Evolutionary conservation across 2,113 vertebrate genomes (phyloP).

Genomic region (Dipodomys stephensi): DNA sequence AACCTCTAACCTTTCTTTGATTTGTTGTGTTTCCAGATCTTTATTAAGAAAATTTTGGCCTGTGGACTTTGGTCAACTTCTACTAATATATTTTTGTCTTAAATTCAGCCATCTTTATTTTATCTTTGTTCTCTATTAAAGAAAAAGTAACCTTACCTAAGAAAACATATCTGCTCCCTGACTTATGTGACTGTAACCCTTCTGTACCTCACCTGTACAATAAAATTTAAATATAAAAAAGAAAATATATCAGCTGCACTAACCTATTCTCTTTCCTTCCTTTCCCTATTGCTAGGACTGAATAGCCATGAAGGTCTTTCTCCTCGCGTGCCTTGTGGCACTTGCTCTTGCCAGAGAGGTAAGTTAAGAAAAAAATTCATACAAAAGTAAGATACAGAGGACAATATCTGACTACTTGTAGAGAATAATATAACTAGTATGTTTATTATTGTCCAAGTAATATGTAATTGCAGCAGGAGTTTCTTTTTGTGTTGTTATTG

Average conservation of each 20-base stretch:
- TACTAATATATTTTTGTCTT: neutral
- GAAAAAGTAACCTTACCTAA: neutral
- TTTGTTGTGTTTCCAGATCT: too few species aligned
- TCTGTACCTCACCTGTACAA: too few species aligned
- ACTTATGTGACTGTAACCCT: too few species aligned
- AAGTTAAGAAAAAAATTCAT: neutral
- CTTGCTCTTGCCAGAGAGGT: constrained; percentile 73
- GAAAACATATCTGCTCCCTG: neutral
- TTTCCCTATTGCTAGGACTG: constrained; percentile 29
- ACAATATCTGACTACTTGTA: neutral
- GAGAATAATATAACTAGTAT: neutral
- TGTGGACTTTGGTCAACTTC: neutral
- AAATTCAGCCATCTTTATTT: neutral
- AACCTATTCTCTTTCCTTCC: neutral
- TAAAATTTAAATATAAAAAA: neutral
- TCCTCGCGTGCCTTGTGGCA: constrained; percentile 67
- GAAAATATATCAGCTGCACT: neutral
- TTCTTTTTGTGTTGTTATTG: too few species aligned
- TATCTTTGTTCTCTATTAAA: neutral
- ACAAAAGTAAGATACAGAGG: neutral
- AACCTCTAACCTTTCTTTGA: too few species aligned
- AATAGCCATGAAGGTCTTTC: constrained; percentile 71
- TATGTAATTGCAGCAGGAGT: neutral
- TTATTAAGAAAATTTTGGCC: too few species aligned
- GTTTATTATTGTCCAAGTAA: neutral